Conservation (phyloP, 2,888 invertebrate genomes). For the Chymomyza fuscimana region DNA sequence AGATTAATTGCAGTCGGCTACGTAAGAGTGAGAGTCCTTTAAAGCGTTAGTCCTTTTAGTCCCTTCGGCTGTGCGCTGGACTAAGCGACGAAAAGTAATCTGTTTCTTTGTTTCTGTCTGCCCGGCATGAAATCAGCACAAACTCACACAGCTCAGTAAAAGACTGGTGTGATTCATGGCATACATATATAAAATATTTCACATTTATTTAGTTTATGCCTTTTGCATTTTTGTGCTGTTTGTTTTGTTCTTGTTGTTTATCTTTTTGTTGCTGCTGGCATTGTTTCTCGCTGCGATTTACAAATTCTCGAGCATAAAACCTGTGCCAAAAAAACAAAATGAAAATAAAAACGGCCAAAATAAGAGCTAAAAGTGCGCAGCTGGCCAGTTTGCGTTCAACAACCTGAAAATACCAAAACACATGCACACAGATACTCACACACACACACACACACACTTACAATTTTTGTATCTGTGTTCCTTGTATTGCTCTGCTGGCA, state of each 20-base stretch:
- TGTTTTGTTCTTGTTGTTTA: background rate
- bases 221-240: conserved; percentile 6
- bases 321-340: conserved; percentile 54
- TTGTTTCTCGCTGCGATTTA: conserved; percentile 73
- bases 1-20: conserved; percentile 66
- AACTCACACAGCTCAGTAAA: conserved; percentile 4
- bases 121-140: conserved; percentile 9
- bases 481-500: conserved; percentile 72
- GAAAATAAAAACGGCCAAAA: background rate
- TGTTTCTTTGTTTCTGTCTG: conserved; percentile 45
- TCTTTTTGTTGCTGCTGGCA: conserved; percentile 34
- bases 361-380: conserved; percentile 17
- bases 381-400: conserved; percentile 55
- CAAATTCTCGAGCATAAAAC: conserved; percentile 71
- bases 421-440: conserved; percentile 18
- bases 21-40: background rate
- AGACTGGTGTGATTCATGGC: background rate
- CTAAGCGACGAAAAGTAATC: conserved; percentile 72
- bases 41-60: background rate
- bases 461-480: conserved; percentile 36
- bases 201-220: conserved; percentile 74
- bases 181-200: conserved; percentile 62
- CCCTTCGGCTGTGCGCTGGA: conserved; percentile 21
- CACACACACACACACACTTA: conserved; percentile 13
- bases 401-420: conserved; percentile 28